A percentile compares a stretch with the other conserved stretches of the same genome.
These are phyloP conservation scores for Noctua fimbriata DNA, from an alignment of 2,888 invertebrate genomes.

Conservation along the genomic window DNA sequence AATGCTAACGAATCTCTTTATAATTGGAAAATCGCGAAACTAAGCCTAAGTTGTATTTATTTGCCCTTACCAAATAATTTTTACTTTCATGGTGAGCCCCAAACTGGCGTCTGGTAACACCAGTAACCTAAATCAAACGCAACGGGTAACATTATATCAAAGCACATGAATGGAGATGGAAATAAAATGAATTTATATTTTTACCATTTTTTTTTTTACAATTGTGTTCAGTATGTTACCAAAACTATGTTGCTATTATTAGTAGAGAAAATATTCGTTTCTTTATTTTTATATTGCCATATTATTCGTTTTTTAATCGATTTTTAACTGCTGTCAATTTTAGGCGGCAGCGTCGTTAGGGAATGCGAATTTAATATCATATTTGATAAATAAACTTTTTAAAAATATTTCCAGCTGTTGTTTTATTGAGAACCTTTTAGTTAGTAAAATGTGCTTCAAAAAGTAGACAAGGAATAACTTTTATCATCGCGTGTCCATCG, in stretches of 20 bases:
- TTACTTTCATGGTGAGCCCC: conserved; percentile 9
- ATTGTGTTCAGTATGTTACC: conserved; percentile 70
- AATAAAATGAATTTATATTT: conserved; percentile 33
- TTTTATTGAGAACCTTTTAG: conserved; percentile 16
- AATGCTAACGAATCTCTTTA: conserved; percentile 25
- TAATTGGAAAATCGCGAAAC: background rate
- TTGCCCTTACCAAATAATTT: background rate
- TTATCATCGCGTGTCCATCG: too few relatives aligned
- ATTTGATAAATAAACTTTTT: conserved; percentile 57
- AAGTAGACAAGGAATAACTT: too few relatives aligned
- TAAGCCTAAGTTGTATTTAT: background rate
- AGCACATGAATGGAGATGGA: conserved; percentile 33
- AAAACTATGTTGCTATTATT: conserved; percentile 66
- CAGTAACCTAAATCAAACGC: conserved; percentile 2
- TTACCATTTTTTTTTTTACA: conserved; percentile 55
- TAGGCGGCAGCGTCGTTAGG: conserved; percentile 7
- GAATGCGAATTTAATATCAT: conserved; percentile 40
- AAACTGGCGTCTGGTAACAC: conserved; percentile 21
- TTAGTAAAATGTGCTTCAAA: background rate
- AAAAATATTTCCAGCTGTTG: conserved; percentile 21
- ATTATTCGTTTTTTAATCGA: conserved; percentile 32
- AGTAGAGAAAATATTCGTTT: conserved; percentile 50
- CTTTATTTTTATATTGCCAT: conserved; percentile 62
- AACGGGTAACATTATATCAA: conserved; percentile 18
- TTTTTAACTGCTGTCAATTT: conserved; percentile 11